Conservation (phyloP, 2,888 invertebrate genomes). For the Vannuccia rotundouncinata region DNA sequence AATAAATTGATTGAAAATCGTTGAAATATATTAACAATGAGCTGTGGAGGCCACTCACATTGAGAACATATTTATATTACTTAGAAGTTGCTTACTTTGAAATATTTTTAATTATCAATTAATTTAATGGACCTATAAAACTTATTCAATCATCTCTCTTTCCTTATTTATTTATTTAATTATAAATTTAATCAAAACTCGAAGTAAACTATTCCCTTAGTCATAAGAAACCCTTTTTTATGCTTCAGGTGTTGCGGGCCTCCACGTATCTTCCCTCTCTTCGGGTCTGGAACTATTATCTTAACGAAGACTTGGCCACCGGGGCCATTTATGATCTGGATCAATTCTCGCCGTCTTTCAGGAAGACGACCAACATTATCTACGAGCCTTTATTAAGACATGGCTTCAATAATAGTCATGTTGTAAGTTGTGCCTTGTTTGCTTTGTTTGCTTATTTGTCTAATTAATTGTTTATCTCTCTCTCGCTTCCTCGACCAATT, state of each 20-base stretch:
- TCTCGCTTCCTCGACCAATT: neutral
- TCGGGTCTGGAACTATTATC: conserved; percentile 86
- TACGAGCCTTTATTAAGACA: conserved; percentile 38
- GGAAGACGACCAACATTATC: conserved; percentile 24
- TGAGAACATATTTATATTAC: too few species aligned
- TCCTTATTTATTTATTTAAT: too few species aligned
- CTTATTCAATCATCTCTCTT: too few species aligned
- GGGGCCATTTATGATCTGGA: conserved; percentile 65
- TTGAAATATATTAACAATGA: too few species aligned
- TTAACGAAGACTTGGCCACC: conserved; percentile 81
- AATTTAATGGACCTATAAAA: too few species aligned
- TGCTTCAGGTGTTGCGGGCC: conserved; percentile 61
- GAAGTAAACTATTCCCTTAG: too few species aligned
- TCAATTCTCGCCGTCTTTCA: conserved; percentile 38
- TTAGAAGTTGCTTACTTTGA: too few species aligned
- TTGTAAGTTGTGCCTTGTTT: conserved; percentile 32
- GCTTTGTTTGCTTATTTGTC: neutral
- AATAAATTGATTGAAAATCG: too few species aligned
- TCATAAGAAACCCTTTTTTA: neutral
- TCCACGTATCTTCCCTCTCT: conserved; percentile 76
- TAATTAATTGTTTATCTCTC: neutral
- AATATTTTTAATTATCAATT: too few species aligned
- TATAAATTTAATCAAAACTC: too few species aligned
- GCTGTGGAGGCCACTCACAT: too few species aligned
- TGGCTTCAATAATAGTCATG: conserved; percentile 38